These are phyloP conservation scores for Cacatua alba DNA, from an alignment of 2,113 vertebrate genomes.

Conservation along the genomic window DNA sequence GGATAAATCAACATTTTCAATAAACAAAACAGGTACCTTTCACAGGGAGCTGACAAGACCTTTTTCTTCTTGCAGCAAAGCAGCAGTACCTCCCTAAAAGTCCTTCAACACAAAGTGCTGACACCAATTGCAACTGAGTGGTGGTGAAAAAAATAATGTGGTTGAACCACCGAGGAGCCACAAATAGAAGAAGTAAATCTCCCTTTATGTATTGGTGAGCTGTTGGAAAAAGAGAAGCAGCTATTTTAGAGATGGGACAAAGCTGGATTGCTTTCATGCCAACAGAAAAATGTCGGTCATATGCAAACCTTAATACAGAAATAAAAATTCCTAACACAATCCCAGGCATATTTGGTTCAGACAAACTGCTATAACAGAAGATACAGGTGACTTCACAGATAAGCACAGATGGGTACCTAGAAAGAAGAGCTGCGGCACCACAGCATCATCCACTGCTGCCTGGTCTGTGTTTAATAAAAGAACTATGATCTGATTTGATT, in stretches of 20 bases:
- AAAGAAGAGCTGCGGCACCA: background rate
- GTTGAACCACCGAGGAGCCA: background rate
- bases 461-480: background rate
- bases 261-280: background rate
- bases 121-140: background rate
- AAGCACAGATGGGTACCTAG: background rate
- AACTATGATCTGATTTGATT: background rate
- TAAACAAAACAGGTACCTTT: background rate
- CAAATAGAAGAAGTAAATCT: background rate
- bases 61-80: background rate
- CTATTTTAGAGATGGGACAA: background rate
- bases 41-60: background rate
- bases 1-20: background rate
- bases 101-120: background rate
- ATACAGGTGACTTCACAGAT: background rate
- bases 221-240: background rate
- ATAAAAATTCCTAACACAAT: background rate
- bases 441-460: background rate
- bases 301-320: background rate
- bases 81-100: background rate
- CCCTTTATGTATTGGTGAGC: background rate
- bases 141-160: background rate
- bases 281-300: background rate
- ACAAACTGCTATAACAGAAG: background rate
- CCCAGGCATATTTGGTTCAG: background rate